These are phyloP conservation scores for Anoplophora glabripennis DNA, from an alignment of 1,140 invertebrate genomes.

Conservation along the genomic window DNA sequence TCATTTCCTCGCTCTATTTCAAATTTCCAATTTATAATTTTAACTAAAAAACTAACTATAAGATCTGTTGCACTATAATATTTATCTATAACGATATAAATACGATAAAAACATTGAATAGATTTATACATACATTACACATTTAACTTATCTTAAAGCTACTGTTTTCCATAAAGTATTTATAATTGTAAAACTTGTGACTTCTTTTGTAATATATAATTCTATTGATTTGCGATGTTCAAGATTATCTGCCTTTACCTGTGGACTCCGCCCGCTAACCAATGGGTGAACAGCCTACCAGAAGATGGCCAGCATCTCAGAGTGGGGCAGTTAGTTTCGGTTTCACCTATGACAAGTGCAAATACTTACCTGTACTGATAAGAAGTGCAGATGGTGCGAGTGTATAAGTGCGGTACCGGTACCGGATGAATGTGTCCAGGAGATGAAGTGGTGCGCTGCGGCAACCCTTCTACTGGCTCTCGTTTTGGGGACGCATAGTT, in stretches of 20 bases:
- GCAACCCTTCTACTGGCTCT: slow-evolving; percentile 41
- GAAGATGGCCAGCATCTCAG: slow-evolving; percentile 44
- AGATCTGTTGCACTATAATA: too few relatives aligned
- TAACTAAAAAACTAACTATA: too few relatives aligned
- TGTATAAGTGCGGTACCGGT: slow-evolving; percentile 11
- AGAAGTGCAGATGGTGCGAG: slow-evolving; percentile 1
- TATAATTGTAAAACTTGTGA: too few relatives aligned
- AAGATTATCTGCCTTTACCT: slow-evolving; percentile 36
- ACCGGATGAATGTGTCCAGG: slow-evolving; percentile 33
- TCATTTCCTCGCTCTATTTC: too few relatives aligned
- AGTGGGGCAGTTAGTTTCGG: slow-evolving; percentile 43
- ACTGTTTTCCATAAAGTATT: too few relatives aligned
- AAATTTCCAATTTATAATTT: too few relatives aligned
- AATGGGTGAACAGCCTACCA: slow-evolving; percentile 38
- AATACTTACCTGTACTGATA: slow-evolving; percentile 31
- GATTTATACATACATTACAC: too few relatives aligned
- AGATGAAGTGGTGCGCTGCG: slow-evolving; percentile 49
- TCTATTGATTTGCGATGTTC: slow-evolving; percentile 41
- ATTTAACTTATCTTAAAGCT: too few relatives aligned
- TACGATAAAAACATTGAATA: too few relatives aligned
- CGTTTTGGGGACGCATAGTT: slow-evolving; percentile 51
- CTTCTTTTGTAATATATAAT: slow-evolving; percentile 8
- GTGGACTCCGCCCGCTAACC: slow-evolving; percentile 40
- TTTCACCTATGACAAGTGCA: slow-evolving; percentile 46
- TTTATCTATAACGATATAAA: too few relatives aligned